These are phyloP conservation scores for Falcunculus frontatus DNA, from an alignment of 2,113 vertebrate species.

Conservation along the genomic window DNA sequence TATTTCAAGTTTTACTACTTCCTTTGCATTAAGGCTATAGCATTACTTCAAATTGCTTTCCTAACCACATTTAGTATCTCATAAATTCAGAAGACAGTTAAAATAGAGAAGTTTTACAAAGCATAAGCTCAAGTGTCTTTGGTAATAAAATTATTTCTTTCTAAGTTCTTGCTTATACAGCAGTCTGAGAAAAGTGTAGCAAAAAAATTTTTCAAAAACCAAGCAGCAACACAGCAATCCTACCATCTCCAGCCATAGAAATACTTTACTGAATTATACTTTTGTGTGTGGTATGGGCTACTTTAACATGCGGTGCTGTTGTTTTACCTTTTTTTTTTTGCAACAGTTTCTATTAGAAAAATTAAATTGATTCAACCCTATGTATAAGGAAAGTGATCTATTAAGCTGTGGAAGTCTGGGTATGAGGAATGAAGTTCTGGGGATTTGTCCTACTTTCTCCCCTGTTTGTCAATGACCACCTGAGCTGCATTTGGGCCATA, in stretches of 20 bases:
- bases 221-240: not conserved
- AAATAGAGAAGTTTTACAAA: conserved; percentile 58
- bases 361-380: not conserved
- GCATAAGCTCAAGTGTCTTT: conserved; percentile 7
- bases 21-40: not conserved
- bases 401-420: not conserved
- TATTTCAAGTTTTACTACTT: conserved; percentile 43
- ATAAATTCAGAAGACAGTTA: conserved; percentile 51
- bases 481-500: not conserved
- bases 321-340: not conserved
- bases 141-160: conserved; percentile 51
- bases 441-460: not conserved
- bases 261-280: not conserved
- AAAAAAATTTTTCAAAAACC: not conserved
- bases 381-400: not conserved
- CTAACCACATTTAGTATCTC: conserved; percentile 39
- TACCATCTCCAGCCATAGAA: not conserved
- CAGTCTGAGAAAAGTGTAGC: not conserved
- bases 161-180: not conserved
- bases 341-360: not conserved
- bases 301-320: not conserved
- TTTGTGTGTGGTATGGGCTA: not conserved
- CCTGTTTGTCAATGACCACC: not conserved
- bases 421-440: not conserved
- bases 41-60: conserved; percentile 51